Evolutionary conservation across 2,113 vertebrate species (phyloP).

Genomic region (Toxostoma redivivum): DNA sequence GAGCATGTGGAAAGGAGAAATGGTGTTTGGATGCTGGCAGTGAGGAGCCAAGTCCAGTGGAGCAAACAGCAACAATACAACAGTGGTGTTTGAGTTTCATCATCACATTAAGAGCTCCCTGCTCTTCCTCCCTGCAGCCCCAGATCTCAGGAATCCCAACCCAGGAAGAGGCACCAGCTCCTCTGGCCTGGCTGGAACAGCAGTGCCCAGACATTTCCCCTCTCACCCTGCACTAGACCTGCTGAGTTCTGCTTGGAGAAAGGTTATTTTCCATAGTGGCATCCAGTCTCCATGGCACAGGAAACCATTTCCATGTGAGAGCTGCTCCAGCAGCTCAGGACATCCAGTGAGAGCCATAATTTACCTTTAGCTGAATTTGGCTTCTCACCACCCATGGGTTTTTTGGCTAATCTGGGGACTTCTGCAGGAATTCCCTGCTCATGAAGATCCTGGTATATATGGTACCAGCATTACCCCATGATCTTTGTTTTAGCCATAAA

Average conservation of each 20-base stretch:
- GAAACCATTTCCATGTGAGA: background rate
- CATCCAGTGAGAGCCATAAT: background rate
- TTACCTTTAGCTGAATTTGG: background rate
- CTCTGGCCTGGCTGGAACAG: background rate
- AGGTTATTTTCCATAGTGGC: background rate
- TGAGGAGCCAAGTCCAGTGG: background rate
- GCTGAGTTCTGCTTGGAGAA: background rate
- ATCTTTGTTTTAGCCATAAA: background rate
- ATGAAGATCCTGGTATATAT: fast-evolving
- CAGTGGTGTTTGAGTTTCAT: fast-evolving
- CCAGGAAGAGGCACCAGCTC: background rate
- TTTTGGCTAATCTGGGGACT: background rate
- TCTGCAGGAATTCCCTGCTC: background rate
- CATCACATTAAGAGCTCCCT: background rate
- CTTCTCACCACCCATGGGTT: background rate
- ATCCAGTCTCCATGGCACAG: background rate
- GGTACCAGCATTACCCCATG: background rate
- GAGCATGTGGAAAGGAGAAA: background rate
- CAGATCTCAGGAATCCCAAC: background rate
- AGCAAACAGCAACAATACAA: background rate
- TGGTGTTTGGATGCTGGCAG: background rate
- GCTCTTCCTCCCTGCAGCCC: background rate
- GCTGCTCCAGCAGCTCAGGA: background rate
- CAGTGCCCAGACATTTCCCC: background rate
- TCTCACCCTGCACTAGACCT: background rate